These are phyloP conservation scores for Cremastinae sp. DNA, from an alignment of 2,888 invertebrate genomes.

Conservation along the genomic window DNA sequence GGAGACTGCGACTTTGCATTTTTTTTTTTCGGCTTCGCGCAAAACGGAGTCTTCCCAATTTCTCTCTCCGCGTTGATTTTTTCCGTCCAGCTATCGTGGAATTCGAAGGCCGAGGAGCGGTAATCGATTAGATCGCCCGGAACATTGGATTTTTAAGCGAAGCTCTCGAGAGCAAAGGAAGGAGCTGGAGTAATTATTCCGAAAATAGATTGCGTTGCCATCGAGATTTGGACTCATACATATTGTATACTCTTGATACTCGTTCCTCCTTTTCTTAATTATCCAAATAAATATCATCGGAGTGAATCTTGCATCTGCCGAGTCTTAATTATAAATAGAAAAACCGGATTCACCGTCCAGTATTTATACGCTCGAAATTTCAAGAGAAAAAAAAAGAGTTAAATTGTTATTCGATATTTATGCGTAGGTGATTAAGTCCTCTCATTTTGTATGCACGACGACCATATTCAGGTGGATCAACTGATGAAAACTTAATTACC, in stretches of 20 bases:
- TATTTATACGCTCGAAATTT: background rate
- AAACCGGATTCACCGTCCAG: conserved; percentile 18
- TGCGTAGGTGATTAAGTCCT: conserved; percentile 22
- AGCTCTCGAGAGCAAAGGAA: background rate
- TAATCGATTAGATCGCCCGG: conserved; percentile 45
- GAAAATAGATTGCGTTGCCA: background rate
- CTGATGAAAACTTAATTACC: conserved; percentile 28
- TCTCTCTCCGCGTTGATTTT: conserved; percentile 17
- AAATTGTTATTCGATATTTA: conserved; percentile 8
- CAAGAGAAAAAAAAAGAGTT: no score
- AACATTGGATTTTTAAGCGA: conserved; percentile 1
- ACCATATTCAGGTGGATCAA: conserved; percentile 27
- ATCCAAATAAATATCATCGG: background rate
- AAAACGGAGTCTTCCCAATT: background rate
- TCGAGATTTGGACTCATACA: background rate
- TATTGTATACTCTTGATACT: no score
- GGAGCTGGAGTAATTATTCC: conserved; percentile 16
- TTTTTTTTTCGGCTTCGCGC: conserved; percentile 43
- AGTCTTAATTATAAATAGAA: conserved; percentile 38
- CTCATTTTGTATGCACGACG: conserved; percentile 35
- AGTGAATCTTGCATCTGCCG: conserved; percentile 9
- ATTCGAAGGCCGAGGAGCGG: conserved; percentile 18
- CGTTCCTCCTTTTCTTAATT: conserved; percentile 24
- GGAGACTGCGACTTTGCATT: conserved; percentile 48
- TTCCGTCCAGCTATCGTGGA: background rate